Base-by-base conservation (phyloP, 2,888 invertebrate species). In the Actias luna region DNA sequence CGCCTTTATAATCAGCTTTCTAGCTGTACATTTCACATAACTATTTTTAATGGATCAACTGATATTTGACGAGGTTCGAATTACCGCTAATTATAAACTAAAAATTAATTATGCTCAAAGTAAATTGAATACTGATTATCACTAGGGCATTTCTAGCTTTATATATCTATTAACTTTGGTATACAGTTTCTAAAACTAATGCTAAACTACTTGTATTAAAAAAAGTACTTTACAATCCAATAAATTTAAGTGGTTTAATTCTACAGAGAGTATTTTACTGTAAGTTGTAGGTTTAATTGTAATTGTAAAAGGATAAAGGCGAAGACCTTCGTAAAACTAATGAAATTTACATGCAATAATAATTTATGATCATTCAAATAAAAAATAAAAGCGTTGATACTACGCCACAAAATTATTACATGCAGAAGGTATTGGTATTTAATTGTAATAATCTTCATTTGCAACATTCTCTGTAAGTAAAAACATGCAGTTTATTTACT, bases 311-410 rank as follows among this genome's bases (percentile, higher is more conserved):
- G 22, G 10, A 42, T 22, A 59, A 78, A 80, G 83, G 82, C 82
- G 79, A 74, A 77, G 73, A 76, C 77, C 79, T 81, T 82, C 76
- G 69, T 69, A 68, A 63, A 68, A 67, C 65, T 70, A 79, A 70
- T 70, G 70, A 85, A 80, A 87, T 74, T 74, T 76, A 83, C 89
- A 89, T 89, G 89, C 89, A 85, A 84, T 84, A 85, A 84, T 84
- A 81, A 79, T 74, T 74, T 79, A 80, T 78, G 80, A 76, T 79
- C 77, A 85, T 82, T 83, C 79, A 81, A 84, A 84, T 71, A 75
- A 80, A 76, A 77, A 76, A 74, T 25, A 50, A 2, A 87, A 81
- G 82, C 80, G 69, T 74, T 70, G 64, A 67, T 72, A 75, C 65
- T 65, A 70, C 69, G 63, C 58, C 60, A 65, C 63, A 67, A 75